Evolutionary conservation across 2,113 vertebrate species (phyloP).

Genomic region (Forbesichthys papilliferus): DNA sequence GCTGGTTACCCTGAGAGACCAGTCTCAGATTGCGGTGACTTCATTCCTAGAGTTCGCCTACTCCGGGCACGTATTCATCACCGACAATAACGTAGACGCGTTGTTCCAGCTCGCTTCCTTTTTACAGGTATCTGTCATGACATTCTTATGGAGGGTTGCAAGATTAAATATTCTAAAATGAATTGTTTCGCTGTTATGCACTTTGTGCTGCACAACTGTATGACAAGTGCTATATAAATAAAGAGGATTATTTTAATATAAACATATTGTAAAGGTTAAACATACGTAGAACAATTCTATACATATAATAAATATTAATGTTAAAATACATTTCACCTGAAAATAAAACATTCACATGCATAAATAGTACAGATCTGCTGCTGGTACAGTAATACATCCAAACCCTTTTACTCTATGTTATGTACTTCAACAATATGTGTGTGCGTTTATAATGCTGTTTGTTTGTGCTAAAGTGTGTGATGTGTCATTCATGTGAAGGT

Average conservation of each 20-base stretch:
- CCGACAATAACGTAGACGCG: slow-evolving; percentile 91
- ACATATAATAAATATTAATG: too few relatives aligned
- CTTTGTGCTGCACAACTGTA: too few relatives aligned
- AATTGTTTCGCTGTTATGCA: too few relatives aligned
- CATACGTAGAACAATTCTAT: too few relatives aligned
- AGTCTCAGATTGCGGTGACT: slow-evolving; percentile 82
- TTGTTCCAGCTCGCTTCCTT: slow-evolving; percentile 95
- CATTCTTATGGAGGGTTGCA: background rate
- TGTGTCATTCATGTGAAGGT: background rate
- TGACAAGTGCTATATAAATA: too few relatives aligned
- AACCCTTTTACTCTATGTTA: too few relatives aligned
- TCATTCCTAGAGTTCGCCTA: slow-evolving; percentile 97
- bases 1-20: slow-evolving; percentile 88
- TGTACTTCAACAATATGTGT: background rate
- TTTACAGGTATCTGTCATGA: slow-evolving; percentile 78
- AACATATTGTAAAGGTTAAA: too few relatives aligned
- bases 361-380: too few relatives aligned
- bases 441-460: background rate
- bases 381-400: too few relatives aligned
- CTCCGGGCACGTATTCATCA: slow-evolving; percentile 89
- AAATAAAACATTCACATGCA: too few relatives aligned
- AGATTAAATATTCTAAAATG: background rate
- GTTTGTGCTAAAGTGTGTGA: background rate
- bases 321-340: too few relatives aligned
- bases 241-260: too few relatives aligned